phyloP scores from a whole-genome alignment of 2,888 invertebrate species.

The Clistopyga incitator region DNA sequence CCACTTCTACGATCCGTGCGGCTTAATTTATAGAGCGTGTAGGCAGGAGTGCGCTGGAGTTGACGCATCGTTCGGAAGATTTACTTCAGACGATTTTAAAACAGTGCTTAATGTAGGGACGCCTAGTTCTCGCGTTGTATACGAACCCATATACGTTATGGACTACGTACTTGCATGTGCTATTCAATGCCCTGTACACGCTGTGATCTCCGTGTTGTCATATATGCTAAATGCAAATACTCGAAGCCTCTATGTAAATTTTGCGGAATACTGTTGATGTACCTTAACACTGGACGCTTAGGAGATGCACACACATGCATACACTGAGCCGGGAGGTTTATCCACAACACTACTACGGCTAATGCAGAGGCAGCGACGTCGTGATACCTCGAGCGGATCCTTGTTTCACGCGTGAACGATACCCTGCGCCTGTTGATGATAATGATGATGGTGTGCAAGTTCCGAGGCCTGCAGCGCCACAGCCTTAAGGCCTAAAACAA shows the following conservation, averaged over 20 bases:
- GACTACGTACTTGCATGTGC: neutral
- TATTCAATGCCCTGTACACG: conserved; percentile 8
- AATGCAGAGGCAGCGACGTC: conserved; percentile 57
- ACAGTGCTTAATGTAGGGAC: conserved; percentile 60
- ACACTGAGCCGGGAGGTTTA: conserved; percentile 23
- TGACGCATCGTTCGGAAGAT: conserved; percentile 58
- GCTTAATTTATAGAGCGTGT: conserved; percentile 25
- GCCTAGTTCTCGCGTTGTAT: conserved; percentile 51
- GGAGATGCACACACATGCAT: neutral
- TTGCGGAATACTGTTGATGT: conserved; percentile 43
- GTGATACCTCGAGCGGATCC: conserved; percentile 72
- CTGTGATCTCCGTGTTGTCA: conserved; percentile 41
- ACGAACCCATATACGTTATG: conserved; percentile 7
- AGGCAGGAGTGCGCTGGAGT: conserved; percentile 26
- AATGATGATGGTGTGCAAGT: conserved; percentile 44
- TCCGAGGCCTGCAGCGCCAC: conserved; percentile 39
- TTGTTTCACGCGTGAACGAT: conserved; percentile 79
- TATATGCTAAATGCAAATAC: conserved; percentile 60
- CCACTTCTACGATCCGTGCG: conserved; percentile 27
- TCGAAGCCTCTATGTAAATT: conserved; percentile 56
- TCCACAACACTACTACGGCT: conserved; percentile 30
- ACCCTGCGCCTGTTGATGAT: conserved; percentile 73
- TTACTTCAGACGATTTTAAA: conserved; percentile 49
- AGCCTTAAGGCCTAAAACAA: conserved; percentile 72
- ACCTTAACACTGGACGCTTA: conserved; percentile 32